Evolutionary conservation across 1,140 invertebrate species (phyloP).

Genomic region (Thrips palmi): DNA sequence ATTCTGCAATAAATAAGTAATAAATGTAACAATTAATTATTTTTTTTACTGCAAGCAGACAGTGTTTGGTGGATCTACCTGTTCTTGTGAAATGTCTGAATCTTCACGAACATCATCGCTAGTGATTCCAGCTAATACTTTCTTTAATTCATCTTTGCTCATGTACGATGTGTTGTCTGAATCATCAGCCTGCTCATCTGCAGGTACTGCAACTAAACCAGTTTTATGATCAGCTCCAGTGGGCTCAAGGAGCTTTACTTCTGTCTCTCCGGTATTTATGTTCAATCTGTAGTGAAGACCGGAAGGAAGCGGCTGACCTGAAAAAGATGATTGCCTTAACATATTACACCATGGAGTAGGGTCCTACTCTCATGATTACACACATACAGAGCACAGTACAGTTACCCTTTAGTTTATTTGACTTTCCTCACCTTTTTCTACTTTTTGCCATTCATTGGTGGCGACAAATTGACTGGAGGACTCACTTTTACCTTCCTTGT

Average conservation of each 20-base stretch:
- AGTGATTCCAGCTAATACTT: no score
- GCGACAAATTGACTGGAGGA: no score
- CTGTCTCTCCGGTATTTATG: constrained; percentile 46
- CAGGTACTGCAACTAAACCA: constrained; percentile 14
- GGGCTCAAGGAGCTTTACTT: constrained; percentile 55
- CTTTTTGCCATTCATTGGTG: constrained; percentile 37
- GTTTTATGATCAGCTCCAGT: constrained; percentile 24
- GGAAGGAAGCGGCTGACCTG: constrained; percentile 47
- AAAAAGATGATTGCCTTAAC: constrained; percentile 16
- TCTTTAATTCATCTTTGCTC: no score
- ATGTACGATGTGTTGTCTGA: no score
- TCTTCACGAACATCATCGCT: no score
- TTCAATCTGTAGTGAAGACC: constrained; percentile 58
- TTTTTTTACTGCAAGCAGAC: no score
- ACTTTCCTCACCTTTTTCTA: constrained; percentile 27
- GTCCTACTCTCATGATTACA: constrained; percentile 3
- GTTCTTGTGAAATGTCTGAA: no score
- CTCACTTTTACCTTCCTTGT: no score
- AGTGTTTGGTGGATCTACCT: no score
- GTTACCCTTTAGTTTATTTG: constrained; percentile 4
- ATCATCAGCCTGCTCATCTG: constrained; percentile 11
- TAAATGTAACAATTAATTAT: no score
- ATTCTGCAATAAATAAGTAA: no score
- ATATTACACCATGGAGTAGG: constrained; percentile 9
- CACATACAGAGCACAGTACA: constrained; percentile 1